phyloP scores from a whole-genome alignment of 2,797 vertebrate genomes.

The Microcaecilia unicolor region DNA sequence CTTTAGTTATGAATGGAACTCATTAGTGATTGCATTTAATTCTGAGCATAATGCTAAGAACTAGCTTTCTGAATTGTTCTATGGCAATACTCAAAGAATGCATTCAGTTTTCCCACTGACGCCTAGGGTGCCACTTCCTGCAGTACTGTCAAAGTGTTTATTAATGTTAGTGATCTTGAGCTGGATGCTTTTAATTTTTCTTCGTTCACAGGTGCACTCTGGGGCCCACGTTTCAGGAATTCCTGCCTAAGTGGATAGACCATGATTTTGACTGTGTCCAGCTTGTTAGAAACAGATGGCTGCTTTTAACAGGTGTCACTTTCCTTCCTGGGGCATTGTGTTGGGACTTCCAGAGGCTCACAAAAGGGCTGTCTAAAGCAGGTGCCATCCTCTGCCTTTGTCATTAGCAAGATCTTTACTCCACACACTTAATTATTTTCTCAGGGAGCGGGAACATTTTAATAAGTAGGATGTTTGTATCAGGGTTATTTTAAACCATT shows the following conservation, averaged over 20 bases:
- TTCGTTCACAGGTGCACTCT: constrained; percentile 30
- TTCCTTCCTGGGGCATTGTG: constrained; percentile 51
- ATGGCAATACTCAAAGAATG: no score
- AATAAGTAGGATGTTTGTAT: constrained; percentile 1
- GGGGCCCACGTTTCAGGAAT: constrained; percentile 29
- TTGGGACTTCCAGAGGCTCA: constrained; percentile 49
- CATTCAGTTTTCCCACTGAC: no score
- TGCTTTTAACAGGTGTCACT: constrained; percentile 65
- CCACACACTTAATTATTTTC: constrained; percentile 39
- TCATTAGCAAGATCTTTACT: constrained; percentile 30
- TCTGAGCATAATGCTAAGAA: no score
- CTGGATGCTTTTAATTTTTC: constrained; percentile 10
- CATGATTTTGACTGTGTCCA: constrained; percentile 32
- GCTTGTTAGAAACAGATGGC: constrained; percentile 61
- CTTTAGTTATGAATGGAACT: constrained; percentile 15
- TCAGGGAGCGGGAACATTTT: constrained; percentile 9
- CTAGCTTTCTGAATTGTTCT: no score
- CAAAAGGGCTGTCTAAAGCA: constrained; percentile 53
- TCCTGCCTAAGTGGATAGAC: constrained; percentile 15
- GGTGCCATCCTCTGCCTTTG: constrained; percentile 50
- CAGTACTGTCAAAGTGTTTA: no score
- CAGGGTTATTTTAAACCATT: constrained; percentile 13
- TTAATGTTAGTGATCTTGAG: no score
- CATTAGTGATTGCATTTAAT: no score
- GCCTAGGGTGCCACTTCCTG: no score